phyloP scores from a whole-genome alignment of 2,797 vertebrate species.

The Spinibarbus caldwelli region DNA sequence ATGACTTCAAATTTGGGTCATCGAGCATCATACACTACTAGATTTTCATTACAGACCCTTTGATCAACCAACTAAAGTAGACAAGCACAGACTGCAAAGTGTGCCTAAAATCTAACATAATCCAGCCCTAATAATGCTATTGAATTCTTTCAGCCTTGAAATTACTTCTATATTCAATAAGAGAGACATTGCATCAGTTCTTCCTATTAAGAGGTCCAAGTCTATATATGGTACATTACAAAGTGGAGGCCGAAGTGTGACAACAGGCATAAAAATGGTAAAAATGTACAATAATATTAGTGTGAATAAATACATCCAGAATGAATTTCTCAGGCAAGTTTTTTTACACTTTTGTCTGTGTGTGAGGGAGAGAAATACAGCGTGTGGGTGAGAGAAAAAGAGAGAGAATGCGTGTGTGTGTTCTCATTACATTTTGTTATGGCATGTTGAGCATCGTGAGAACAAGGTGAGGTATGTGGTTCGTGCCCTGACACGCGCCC shows the following conservation, averaged over 20 bases:
- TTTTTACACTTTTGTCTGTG: neutral
- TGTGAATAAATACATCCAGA: constrained; percentile 17
- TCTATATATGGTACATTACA: neutral
- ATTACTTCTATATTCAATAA: neutral
- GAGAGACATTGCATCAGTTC: neutral
- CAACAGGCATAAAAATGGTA: neutral
- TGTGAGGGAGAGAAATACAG: neutral
- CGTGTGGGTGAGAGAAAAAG: constrained; percentile 4
- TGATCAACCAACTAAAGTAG: neutral
- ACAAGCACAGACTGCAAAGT: neutral
- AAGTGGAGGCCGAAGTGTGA: neutral
- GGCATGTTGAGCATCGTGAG: constrained; percentile 32
- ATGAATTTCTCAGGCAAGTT: neutral
- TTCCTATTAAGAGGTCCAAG: neutral
- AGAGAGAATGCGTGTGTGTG: constrained; percentile 24
- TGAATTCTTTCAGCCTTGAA: neutral
- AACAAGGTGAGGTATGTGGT: constrained; percentile 39
- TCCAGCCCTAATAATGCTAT: neutral
- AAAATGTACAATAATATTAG: neutral
- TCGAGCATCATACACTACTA: neutral
- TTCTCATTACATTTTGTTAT: constrained; percentile 28
- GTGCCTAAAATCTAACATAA: neutral
- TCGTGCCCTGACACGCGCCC: constrained; percentile 3
- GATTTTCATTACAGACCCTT: neutral
- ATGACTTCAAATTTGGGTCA: neutral